Conservation (phyloP, 2,888 invertebrate species). For the Sarcophaga rosellei region DNA sequence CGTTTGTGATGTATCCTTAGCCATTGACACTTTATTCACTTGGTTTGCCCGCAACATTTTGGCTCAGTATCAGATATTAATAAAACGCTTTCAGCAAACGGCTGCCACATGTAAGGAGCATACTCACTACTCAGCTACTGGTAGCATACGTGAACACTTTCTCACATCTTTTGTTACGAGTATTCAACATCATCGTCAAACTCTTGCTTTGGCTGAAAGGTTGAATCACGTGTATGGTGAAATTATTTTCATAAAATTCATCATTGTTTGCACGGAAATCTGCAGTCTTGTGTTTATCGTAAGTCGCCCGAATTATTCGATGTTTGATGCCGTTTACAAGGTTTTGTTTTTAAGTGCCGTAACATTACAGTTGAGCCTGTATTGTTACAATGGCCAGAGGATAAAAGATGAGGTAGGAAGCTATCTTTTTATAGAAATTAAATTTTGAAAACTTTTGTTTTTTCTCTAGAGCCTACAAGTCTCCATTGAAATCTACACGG, state of each 20-base stretch:
- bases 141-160: too few species aligned
- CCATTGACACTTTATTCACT: conserved; percentile 39
- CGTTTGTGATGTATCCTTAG: conserved; percentile 9
- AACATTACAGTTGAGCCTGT: conserved; percentile 30
- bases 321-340: neutral
- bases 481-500: conserved; percentile 11
- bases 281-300: conserved; percentile 22
- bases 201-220: conserved; percentile 5
- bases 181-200: conserved; percentile 29
- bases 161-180: neutral
- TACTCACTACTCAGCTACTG: neutral
- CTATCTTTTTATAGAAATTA: neutral
- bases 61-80: conserved; percentile 36
- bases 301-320: neutral
- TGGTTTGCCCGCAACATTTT: conserved; percentile 45
- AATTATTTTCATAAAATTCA: conserved; percentile 41
- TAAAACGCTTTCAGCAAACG: conserved; percentile 9
- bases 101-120: neutral
- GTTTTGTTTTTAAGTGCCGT: conserved; percentile 18
- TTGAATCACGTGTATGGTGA: conserved; percentile 41
- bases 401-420: conserved; percentile 41
- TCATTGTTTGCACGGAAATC: conserved; percentile 26
- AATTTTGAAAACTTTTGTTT: neutral
- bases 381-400: conserved; percentile 46
- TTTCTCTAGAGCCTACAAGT: conserved; percentile 24